phyloP scores from a whole-genome alignment of 2,113 vertebrate genomes.

The Hymenochirus boettgeri region DNA sequence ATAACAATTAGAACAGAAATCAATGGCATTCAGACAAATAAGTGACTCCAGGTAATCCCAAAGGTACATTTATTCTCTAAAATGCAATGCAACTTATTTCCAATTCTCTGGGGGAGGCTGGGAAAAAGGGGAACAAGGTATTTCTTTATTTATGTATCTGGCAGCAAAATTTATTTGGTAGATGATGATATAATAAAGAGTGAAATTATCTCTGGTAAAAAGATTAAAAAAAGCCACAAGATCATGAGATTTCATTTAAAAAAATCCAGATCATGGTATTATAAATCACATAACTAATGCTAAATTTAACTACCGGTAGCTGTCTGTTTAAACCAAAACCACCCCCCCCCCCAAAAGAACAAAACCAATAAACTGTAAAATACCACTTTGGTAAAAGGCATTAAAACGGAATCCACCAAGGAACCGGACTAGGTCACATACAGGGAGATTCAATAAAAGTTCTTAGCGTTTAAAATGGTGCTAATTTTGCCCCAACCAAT shows the following conservation, averaged over 20 bases:
- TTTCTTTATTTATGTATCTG: conserved; percentile 28
- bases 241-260: background rate
- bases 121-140: conserved; percentile 12
- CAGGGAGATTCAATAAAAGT: too few relatives aligned
- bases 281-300: too few relatives aligned
- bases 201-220: conserved; percentile 18
- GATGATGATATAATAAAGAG: conserved; percentile 35
- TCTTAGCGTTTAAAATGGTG: too few relatives aligned
- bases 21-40: conserved; percentile 90
- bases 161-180: conserved; percentile 36
- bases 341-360: too few relatives aligned
- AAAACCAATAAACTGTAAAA: too few relatives aligned
- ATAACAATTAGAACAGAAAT: conserved; percentile 88
- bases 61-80: conserved; percentile 65
- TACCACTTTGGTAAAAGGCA: too few relatives aligned
- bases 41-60: conserved; percentile 71
- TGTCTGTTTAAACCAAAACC: too few relatives aligned
- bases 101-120: conserved; percentile 52
- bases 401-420: too few relatives aligned
- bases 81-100: conserved; percentile 65
- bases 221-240: conserved; percentile 4
- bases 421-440: too few relatives aligned
- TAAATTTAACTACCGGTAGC: too few relatives aligned
- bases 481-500: too few relatives aligned
- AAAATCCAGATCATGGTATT: too few relatives aligned